A percentile compares a stretch with the other conserved stretches of the same genome.
Conservation (phyloP, 2,888 invertebrate genomes). For the Sinotaia quadrata region DNA sequence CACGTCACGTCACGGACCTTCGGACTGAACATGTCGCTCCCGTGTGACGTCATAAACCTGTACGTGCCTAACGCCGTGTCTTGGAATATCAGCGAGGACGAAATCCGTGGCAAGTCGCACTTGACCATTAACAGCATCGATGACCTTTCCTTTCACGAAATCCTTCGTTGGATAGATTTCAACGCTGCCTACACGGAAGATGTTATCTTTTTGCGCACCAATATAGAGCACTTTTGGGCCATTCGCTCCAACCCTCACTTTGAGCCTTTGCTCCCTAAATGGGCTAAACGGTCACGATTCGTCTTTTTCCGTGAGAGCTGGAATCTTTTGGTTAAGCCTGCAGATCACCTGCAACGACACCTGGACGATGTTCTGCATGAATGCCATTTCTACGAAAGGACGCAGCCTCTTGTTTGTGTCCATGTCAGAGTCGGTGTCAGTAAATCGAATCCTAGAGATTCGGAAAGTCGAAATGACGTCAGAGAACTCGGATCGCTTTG, state of each 20-base stretch:
- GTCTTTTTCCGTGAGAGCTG: conserved; percentile 28
- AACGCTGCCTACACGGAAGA: conserved; percentile 21
- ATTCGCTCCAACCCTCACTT: conserved; percentile 24
- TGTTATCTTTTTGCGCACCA: conserved; percentile 25
- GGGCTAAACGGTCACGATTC: conserved; percentile 22
- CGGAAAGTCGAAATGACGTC: conserved; percentile 16
- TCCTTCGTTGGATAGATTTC: conserved; percentile 26
- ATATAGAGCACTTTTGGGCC: conserved; percentile 17
- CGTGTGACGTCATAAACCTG: conserved; percentile 37
- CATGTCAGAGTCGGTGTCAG: conserved; percentile 31
- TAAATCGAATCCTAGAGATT: conserved; percentile 17
- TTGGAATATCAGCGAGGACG: conserved; percentile 27
- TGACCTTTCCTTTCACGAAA: background rate
- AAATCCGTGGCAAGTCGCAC: conserved; percentile 8
- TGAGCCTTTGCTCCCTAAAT: conserved; percentile 24
- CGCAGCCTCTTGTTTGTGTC: conserved; percentile 20
- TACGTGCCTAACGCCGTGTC: conserved; percentile 36
- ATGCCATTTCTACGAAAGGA: background rate
- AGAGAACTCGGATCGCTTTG: conserved; percentile 26
- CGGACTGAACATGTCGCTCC: conserved; percentile 36
- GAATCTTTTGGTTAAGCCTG: conserved; percentile 32
- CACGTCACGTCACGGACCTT: conserved; percentile 31
- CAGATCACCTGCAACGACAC: conserved; percentile 16
- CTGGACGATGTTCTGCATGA: background rate
- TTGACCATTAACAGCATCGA: background rate